Evolutionary conservation across 92 coral and sea anemone genomes (phyloP).

Genomic region (Bergia puertoricense): DNA sequence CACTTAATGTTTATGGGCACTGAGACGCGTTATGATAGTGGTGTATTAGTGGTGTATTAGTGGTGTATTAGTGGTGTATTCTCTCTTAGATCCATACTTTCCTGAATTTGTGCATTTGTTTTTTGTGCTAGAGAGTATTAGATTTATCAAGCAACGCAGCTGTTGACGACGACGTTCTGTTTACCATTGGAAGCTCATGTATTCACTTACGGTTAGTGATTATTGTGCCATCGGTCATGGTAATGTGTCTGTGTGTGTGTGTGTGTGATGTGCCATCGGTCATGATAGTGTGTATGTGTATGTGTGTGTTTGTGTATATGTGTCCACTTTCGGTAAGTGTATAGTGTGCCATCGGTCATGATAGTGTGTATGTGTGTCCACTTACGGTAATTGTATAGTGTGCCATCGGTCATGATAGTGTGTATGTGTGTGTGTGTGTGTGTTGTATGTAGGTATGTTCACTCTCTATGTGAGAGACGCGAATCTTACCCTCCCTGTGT

Average conservation of each 20-base stretch:
- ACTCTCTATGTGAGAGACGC: no score
- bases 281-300: no score
- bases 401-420: no score
- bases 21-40: background rate
- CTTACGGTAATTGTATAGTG: no score
- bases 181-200: constrained; percentile 69
- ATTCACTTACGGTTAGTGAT: constrained; percentile 69
- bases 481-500: no score
- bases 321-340: no score
- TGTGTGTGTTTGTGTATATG: no score
- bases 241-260: background rate
- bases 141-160: constrained; percentile 70
- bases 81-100: background rate
- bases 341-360: no score
- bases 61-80: background rate
- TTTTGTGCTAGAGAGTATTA: constrained; percentile 60
- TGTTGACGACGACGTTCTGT: constrained; percentile 75
- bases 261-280: background rate
- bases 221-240: background rate
- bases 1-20: no score
- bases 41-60: background rate
- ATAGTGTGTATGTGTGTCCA: no score
- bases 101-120: background rate
- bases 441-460: no score
- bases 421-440: no score